These are phyloP conservation scores for Danio aesculapii DNA, from an alignment of 2,797 vertebrate species.

Conservation along the genomic window DNA sequence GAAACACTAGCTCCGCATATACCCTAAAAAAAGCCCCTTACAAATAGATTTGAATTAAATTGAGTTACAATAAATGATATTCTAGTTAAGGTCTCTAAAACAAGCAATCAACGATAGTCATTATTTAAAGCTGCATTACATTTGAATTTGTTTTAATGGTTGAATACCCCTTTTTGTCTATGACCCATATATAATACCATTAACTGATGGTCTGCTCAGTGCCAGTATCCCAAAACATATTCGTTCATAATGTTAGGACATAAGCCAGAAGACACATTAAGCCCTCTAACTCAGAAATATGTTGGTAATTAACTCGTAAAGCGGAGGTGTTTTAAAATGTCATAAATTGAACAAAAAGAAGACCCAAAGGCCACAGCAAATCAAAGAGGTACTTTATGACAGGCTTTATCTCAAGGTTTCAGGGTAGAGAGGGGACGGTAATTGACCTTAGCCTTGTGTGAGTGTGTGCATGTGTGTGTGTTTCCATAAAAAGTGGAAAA, in stretches of 20 bases:
- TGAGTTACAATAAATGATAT: too few relatives aligned
- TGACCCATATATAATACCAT: constrained; percentile 11
- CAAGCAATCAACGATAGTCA: too few relatives aligned
- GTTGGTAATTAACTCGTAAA: constrained; percentile 55
- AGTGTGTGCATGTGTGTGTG: neutral
- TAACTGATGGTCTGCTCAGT: constrained; percentile 31
- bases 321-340: constrained; percentile 57
- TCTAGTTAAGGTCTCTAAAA: too few relatives aligned
- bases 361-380: constrained; percentile 18
- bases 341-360: constrained; percentile 49
- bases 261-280: constrained; percentile 60
- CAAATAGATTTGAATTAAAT: too few relatives aligned
- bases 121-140: too few relatives aligned
- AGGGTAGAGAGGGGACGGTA: constrained; percentile 16
- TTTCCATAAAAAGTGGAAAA: constrained; percentile 7
- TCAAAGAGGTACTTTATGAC: constrained; percentile 18
- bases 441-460: neutral
- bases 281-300: constrained; percentile 53
- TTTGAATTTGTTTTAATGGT: too few relatives aligned
- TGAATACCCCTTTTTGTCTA: neutral
- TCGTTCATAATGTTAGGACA: constrained; percentile 45
- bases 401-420: constrained; percentile 30
- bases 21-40: too few relatives aligned
- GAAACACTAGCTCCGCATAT: too few relatives aligned
- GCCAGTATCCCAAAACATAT: constrained; percentile 23